phyloP scores from a whole-genome alignment of 2,888 invertebrate species.

The Chloroclystis v-ata region DNA sequence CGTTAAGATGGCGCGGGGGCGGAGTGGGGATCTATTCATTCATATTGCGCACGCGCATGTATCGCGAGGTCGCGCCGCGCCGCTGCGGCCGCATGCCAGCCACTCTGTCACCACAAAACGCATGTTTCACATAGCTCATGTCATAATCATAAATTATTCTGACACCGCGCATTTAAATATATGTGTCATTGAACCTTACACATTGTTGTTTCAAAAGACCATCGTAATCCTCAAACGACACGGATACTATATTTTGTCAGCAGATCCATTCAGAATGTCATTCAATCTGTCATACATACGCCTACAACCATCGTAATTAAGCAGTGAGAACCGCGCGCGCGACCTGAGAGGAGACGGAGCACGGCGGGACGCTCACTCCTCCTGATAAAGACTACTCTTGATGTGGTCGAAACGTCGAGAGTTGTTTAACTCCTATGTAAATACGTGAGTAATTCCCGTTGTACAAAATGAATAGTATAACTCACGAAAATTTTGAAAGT shows the following conservation, averaged over 20 bases:
- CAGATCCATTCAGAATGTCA: conserved; percentile 43
- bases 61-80: conserved; percentile 42
- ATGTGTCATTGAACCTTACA: conserved; percentile 49
- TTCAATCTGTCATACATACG: conserved; percentile 43
- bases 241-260: conserved; percentile 41
- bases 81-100: conserved; percentile 35
- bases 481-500: too few relatives aligned
- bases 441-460: too few relatives aligned
- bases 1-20: conserved; percentile 38
- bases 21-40: conserved; percentile 65
- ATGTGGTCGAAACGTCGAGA: too few relatives aligned
- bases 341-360: too few relatives aligned
- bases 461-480: too few relatives aligned
- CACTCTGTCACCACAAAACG: conserved; percentile 42
- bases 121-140: conserved; percentile 44
- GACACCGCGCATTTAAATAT: conserved; percentile 40
- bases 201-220: conserved; percentile 45
- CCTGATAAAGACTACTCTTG: too few relatives aligned
- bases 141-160: conserved; percentile 54
- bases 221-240: conserved; percentile 41
- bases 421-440: too few relatives aligned
- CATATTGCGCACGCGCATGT: conserved; percentile 60
- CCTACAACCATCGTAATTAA: conserved; percentile 43
- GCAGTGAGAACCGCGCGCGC: too few relatives aligned
- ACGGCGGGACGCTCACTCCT: too few relatives aligned